Conservation (phyloP, 2,797 vertebrate genomes). For the Spinibarbus caldwelli region DNA sequence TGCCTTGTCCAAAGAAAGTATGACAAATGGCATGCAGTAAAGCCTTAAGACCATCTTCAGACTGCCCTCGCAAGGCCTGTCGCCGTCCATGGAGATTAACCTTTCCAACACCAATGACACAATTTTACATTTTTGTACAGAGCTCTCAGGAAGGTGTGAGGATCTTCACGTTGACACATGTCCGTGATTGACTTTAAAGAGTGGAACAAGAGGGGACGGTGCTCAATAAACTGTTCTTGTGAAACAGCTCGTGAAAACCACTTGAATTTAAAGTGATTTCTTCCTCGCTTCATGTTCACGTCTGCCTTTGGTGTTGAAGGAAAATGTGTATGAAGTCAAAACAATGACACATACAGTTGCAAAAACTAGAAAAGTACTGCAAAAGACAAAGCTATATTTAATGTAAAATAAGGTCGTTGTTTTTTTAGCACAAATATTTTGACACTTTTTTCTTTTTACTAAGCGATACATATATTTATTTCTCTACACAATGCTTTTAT, state of each 20-base stretch:
- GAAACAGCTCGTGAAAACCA: slow-evolving; percentile 7
- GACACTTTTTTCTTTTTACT: neutral
- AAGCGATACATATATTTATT: neutral
- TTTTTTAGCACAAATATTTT: neutral
- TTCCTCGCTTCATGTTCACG: neutral
- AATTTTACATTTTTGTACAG: slow-evolving; percentile 68
- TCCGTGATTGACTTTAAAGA: slow-evolving; percentile 38
- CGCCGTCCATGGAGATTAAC: slow-evolving; percentile 75
- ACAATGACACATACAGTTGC: neutral
- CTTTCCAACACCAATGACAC: slow-evolving; percentile 70
- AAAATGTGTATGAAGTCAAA: neutral
- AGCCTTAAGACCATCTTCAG: slow-evolving; percentile 71
- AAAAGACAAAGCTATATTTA: neutral
- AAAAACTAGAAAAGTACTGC: neutral
- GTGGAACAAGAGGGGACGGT: slow-evolving; percentile 18
- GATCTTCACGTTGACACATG: slow-evolving; percentile 17
- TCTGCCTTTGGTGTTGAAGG: neutral
- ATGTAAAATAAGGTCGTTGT: neutral
- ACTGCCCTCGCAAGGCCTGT: slow-evolving; percentile 57
- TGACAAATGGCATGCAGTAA: slow-evolving; percentile 76
- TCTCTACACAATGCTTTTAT: neutral
- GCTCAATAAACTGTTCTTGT: slow-evolving; percentile 42
- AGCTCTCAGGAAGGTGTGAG: slow-evolving; percentile 44
- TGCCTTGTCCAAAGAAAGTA: slow-evolving; percentile 74
- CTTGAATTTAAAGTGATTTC: slow-evolving; percentile 34